Percentiles rank a stretch among this genome's conserved stretches.
Conservation (phyloP, 1,140 invertebrate species). For the Hylaeus anthracinus region DNA sequence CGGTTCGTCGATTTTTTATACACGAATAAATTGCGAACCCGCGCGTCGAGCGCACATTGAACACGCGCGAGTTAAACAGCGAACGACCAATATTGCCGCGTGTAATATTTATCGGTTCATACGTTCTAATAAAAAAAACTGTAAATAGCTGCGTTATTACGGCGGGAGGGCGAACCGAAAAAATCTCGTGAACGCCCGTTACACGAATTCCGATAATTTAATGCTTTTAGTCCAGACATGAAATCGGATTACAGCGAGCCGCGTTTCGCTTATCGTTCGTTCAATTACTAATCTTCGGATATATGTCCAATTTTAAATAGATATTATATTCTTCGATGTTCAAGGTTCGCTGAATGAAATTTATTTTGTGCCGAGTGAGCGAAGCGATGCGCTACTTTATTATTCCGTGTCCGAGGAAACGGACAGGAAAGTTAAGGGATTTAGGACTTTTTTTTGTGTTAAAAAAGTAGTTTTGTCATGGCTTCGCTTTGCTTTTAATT, state of each 20-base stretch:
- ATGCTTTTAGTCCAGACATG: not conserved
- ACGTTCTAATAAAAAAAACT: constrained; percentile 7
- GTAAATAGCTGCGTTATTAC: not conserved
- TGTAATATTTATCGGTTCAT: not conserved
- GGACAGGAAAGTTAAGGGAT: no score
- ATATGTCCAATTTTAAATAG: no score
- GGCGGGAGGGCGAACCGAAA: not conserved
- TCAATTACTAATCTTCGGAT: no score
- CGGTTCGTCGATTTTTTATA: not conserved
- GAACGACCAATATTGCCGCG: not conserved
- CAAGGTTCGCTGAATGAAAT: no score
- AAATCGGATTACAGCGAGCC: not conserved
- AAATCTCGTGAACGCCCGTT: not conserved
- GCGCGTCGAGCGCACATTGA: not conserved
- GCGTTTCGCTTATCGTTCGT: not conserved
- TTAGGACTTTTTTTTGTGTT: no score
- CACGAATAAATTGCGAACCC: not conserved
- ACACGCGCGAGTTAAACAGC: not conserved
- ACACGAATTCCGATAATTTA: not conserved
- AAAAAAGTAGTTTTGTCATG: no score
- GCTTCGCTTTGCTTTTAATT: no score
- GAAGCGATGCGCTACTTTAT: not conserved
- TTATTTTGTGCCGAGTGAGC: not conserved
- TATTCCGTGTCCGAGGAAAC: no score
- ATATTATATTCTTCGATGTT: no score